Evolutionary conservation across 1,140 invertebrate genomes (phyloP), one percentile per base, ranked within the genome.

Genomic region (Cylas formicarius): DNA sequence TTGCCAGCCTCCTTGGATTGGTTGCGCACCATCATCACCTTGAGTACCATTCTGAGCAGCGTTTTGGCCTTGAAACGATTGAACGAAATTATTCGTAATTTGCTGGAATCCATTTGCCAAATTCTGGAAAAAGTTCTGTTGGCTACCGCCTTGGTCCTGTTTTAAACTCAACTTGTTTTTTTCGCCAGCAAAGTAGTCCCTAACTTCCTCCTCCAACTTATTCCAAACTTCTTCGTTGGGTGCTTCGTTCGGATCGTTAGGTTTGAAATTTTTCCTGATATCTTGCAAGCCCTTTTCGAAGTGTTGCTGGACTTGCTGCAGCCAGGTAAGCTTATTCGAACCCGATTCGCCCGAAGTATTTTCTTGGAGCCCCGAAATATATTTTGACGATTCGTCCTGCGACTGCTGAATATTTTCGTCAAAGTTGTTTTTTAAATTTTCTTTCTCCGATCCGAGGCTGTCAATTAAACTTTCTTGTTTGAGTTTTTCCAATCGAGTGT

Each of bases 331-430:
- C 11, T 35, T 35, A 16, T 16, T 29, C 23, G 11, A n/a, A 2
- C 22, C 4, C 4, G 38, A 13, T 28, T 20, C 40, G 10, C 19
- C 28, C 27, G 22, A 8, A 20, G 28, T 32, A 28, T 45, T 36
- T 13, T 44, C 41, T n/a, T 51, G 16, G 5, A 20, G 32, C 11
- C 48, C 21, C 9, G 52, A 52, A 11, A 55, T 20, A 40, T 55
- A 39, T 24, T 57, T 53, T 17, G 36, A 19, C 1, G 52, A 17
- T 43, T 62, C 52, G 26, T 53, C 52, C 2, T 39, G 27, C 9
- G 60, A 60, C 17, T 60, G 39, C 39, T 61, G 58, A 10, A 59
- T 37, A 39, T 59, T 62, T 36, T 53, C 58, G 8, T 58, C 41
- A 21, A 62, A 48, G 45, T 60, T 62, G 50, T 47, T 57, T 7